Evolutionary conservation across 2,113 vertebrate genomes (phyloP).

Genomic region (Hypocryptadius cinnamomeus): DNA sequence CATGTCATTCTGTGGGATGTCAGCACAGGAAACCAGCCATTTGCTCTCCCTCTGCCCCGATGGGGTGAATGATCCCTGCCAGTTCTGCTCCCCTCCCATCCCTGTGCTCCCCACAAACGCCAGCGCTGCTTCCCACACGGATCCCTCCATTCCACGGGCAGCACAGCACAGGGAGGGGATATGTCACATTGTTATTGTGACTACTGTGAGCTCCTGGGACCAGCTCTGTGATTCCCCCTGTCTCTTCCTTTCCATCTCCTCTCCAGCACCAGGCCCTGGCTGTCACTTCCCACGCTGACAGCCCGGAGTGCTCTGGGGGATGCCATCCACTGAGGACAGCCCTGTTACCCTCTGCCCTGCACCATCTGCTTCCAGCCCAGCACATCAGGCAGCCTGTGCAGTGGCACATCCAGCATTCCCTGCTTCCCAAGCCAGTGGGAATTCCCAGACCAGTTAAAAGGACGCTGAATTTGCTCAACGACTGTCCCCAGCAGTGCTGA

Average conservation of each 20-base stretch:
- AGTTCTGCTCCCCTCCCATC: not conserved
- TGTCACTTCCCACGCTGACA: not conserved
- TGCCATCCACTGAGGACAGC: not conserved
- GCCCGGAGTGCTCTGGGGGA: not conserved
- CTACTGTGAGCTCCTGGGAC: not conserved
- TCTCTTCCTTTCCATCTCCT: not conserved
- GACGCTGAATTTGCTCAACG: not conserved
- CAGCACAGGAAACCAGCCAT: not conserved
- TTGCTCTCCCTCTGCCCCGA: not conserved
- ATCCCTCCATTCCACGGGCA: not conserved
- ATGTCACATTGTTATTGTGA: not conserved
- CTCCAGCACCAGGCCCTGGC: not conserved
- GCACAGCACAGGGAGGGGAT: accelerated
- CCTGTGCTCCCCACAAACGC: not conserved
- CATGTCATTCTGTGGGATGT: accelerated
- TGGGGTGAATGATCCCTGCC: not conserved
- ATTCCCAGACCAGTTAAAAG: not conserved
- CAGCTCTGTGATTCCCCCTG: not conserved
- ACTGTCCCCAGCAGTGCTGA: not conserved
- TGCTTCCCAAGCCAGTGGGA: not conserved
- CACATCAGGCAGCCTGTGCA: not conserved
- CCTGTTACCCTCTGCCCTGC: slow-evolving; percentile 22
- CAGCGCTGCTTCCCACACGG: accelerated
- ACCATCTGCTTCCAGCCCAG: slow-evolving; percentile 44
- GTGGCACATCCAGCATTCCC: not conserved